Evolutionary conservation across 2,113 vertebrate species (phyloP).

Genomic region (Cololabis saira): DNA sequence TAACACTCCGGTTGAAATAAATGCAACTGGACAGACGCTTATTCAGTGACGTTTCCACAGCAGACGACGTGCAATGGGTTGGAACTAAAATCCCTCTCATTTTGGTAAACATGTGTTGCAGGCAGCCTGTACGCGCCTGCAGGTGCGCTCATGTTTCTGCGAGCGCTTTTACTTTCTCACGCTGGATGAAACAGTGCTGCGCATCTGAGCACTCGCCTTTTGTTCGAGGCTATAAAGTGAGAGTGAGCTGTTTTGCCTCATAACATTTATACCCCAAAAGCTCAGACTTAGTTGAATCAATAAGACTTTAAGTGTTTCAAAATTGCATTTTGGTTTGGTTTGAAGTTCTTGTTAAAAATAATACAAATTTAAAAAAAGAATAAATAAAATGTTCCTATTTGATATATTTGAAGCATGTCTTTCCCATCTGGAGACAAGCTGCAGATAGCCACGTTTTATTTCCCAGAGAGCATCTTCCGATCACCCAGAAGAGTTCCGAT

Average conservation of each 20-base stretch:
- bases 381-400: too few species aligned
- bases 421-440: slow-evolving; percentile 18
- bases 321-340: background rate
- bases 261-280: too few species aligned
- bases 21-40: too few species aligned
- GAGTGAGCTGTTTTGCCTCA: background rate
- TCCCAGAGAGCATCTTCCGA: slow-evolving; percentile 9
- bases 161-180: slow-evolving; percentile 10
- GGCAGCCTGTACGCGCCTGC: slow-evolving; percentile 43
- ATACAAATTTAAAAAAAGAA: too few species aligned
- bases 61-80: background rate
- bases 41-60: slow-evolving; percentile 15
- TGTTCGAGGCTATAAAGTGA: background rate
- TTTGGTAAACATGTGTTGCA: slow-evolving; percentile 2
- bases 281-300: too few species aligned
- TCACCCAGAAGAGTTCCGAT: slow-evolving; percentile 1
- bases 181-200: slow-evolving; percentile 15
- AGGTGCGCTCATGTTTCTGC: slow-evolving; percentile 47
- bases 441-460: slow-evolving; percentile 16
- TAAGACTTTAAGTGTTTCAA: background rate
- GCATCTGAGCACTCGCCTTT: background rate
- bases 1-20: background rate
- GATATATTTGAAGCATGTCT: too few species aligned
- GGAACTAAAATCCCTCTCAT: slow-evolving; percentile 1
- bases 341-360: slow-evolving; percentile 10